phyloP scores from a whole-genome alignment of 1,140 invertebrate species.

The Vollenhovia emeryi region DNA sequence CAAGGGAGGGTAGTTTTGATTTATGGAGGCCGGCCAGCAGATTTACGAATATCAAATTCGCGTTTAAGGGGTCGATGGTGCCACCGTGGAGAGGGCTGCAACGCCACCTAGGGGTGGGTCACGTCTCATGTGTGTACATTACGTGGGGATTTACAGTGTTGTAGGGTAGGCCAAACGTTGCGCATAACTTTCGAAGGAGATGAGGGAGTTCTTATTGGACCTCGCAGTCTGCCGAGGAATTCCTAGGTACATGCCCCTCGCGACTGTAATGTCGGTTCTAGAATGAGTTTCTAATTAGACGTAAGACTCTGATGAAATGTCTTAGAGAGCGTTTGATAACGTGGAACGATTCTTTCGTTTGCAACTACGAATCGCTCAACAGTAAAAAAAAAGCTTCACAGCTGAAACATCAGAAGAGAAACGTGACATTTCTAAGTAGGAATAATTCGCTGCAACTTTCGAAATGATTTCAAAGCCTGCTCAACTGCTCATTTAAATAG shows the following conservation, averaged over 20 bases:
- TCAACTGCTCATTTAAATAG: conserved; percentile 25
- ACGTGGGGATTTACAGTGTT: conserved; percentile 74
- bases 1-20: conserved; percentile 82
- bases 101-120: conserved; percentile 67
- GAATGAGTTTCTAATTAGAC: conserved; percentile 64
- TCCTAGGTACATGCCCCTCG: conserved; percentile 15
- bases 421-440: neutral
- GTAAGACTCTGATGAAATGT: neutral
- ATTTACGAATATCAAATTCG: conserved; percentile 85
- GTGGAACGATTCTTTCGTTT: neutral
- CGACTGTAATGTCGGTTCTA: neutral
- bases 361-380: neutral
- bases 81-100: conserved; percentile 12
- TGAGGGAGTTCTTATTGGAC: conserved; percentile 60
- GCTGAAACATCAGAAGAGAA: neutral
- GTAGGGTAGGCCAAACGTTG: conserved; percentile 71
- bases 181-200: conserved; percentile 72
- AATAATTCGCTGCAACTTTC: neutral
- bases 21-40: conserved; percentile 83
- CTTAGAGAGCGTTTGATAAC: neutral
- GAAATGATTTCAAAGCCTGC: conserved; percentile 16
- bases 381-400: neutral
- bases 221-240: conserved; percentile 52
- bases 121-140: conserved; percentile 76
- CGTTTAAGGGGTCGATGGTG: conserved; percentile 79